Base-by-base conservation (phyloP, 2,888 invertebrate genomes). In the Calliopum simillimum region DNA sequence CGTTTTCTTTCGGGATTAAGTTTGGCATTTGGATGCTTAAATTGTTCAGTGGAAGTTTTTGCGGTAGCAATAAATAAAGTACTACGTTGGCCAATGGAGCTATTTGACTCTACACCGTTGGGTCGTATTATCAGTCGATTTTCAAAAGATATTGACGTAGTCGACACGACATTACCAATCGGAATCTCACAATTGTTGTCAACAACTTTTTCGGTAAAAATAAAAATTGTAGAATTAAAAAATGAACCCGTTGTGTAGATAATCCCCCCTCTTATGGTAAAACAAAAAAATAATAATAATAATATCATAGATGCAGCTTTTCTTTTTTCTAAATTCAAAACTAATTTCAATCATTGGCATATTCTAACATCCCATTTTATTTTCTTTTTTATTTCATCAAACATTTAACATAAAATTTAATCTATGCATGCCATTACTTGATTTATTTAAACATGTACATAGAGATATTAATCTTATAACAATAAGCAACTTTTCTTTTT, bases 101-200 rank as follows among this genome's bases (percentile, higher is more conserved):
- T 93, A 88, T 94, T 92, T 87, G 94, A 94, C 86, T 91, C 90
- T 78, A 94, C 94, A 68, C 94, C 94, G 56, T 79, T 90, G 76
- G 94, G 94, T 84, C 88, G 94, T 77, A 90, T 94, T 78, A 87
- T 94, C 58, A 90, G 90, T 86, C 88, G 91, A 74, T 91, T 91
- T 82, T 88, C 90, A 73, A 88, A 88, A 81, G 91, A 91, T 82
- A 85, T 91, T 77, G 89, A 91, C 79, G 84, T 87, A 68, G 81
- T 89, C 82, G 91, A 91, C 84, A 87, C 86, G 77, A 80, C 80
- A 59, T 82, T 91, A 78, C 90, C 90, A 73, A 33, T 71, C 43
- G 79, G 82, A 70, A 65, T 84, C 67, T 77, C 81, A 74, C 81
- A 84, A 71, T 86, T 87, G 79, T 62, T 89, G 51, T 82, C 79